phyloP scores from a whole-genome alignment of 2,888 invertebrate species.

The Protophormia terraenovae region DNA sequence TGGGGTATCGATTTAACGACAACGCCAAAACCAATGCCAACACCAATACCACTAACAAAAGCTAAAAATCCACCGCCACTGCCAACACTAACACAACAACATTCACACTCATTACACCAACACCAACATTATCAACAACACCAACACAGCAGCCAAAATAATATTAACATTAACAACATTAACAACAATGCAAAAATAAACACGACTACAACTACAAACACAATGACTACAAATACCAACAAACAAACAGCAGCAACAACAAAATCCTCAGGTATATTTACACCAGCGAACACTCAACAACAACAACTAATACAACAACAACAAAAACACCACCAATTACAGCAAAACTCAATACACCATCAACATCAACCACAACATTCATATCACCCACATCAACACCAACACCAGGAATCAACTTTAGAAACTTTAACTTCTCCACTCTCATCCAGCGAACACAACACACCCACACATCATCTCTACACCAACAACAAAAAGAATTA shows the following conservation, averaged over 20 bases:
- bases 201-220: conserved; percentile 43
- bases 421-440: conserved; percentile 68
- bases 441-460: conserved; percentile 72
- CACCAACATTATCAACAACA: conserved; percentile 62
- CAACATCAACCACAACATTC: conserved; percentile 48
- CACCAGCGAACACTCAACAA: conserved; percentile 70
- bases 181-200: conserved; percentile 67
- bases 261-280: conserved; percentile 69
- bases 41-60: conserved; percentile 79
- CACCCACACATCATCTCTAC: conserved; percentile 70
- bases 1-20: conserved; percentile 81
- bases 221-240: conserved; percentile 61
- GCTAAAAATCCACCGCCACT: conserved; percentile 82
- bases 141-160: too few species aligned
- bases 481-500: conserved; percentile 75
- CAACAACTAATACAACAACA: conserved; percentile 68
- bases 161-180: conserved; percentile 67
- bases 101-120: conserved; percentile 61
- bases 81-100: conserved; percentile 71
- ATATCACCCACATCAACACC: conserved; percentile 65
- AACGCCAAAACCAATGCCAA: conserved; percentile 80
- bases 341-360: conserved; percentile 58
- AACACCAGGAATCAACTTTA: conserved; percentile 66
- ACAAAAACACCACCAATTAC: conserved; percentile 61
- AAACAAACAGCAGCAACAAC: conserved; percentile 57